Conservation (phyloP, 2,888 invertebrate genomes). For the Clitarchus hookeri region DNA sequence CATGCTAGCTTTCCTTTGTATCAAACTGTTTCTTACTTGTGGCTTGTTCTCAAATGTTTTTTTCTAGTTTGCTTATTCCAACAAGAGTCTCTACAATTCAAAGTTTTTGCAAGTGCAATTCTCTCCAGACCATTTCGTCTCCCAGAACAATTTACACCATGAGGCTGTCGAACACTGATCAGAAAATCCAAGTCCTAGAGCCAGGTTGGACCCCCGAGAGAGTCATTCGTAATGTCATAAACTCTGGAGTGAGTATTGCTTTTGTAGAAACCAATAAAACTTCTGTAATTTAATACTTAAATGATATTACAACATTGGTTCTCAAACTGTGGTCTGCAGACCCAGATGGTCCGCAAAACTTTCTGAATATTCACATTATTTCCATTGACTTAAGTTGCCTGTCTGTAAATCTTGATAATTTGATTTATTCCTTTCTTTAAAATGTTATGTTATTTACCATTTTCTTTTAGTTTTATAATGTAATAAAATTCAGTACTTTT, state of each 20-base stretch:
- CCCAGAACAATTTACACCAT: constrained; percentile 50
- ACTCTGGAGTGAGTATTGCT: constrained; percentile 54
- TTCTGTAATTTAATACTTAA: too few relatives aligned
- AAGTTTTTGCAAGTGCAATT: constrained; percentile 18
- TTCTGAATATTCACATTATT: too few relatives aligned
- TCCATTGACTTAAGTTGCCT: too few relatives aligned
- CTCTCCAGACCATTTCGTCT: constrained; percentile 41
- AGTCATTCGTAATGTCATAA: constrained; percentile 65
- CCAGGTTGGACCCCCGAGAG: constrained; percentile 62
- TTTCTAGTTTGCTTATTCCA: constrained; percentile 57
- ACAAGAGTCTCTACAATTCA: constrained; percentile 44
- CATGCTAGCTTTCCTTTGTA: too few relatives aligned
- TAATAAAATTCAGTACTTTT: too few relatives aligned
- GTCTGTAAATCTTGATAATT: too few relatives aligned
- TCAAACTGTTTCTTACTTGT: not conserved
- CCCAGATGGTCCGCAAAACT: too few relatives aligned
- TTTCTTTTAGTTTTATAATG: too few relatives aligned
- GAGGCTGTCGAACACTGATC: constrained; percentile 61
- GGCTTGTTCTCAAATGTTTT: constrained; percentile 39
- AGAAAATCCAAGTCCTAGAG: constrained; percentile 69
- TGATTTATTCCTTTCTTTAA: too few relatives aligned
- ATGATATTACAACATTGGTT: too few relatives aligned
- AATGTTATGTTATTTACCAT: too few relatives aligned
- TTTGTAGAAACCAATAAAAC: not conserved
- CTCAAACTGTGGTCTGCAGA: too few relatives aligned